Evolutionary conservation across 2,113 vertebrate genomes (phyloP).

Genomic region (Alectura lathami): DNA sequence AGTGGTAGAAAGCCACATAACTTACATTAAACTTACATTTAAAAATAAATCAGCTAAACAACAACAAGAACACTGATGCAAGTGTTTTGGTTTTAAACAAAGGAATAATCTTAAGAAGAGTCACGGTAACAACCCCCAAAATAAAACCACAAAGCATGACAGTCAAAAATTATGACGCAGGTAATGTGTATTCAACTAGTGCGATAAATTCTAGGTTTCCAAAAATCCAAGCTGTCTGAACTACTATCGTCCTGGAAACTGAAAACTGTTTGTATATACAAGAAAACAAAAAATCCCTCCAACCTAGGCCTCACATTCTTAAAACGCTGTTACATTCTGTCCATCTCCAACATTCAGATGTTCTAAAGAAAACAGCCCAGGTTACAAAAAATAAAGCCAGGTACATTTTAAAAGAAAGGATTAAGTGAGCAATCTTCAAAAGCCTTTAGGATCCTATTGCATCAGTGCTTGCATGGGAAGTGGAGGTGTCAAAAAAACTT

Average conservation of each 20-base stretch:
- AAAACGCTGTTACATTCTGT: not conserved
- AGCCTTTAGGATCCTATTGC: not conserved
- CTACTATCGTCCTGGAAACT: not conserved
- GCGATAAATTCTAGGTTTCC: not conserved
- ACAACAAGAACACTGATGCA: not conserved
- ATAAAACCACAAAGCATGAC: not conserved
- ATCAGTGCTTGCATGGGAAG: not conserved
- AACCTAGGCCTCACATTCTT: accelerated
- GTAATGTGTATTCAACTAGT: not conserved
- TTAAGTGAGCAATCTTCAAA: not conserved
- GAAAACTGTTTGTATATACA: not conserved
- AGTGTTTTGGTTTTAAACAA: not conserved
- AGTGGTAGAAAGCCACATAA: not conserved
- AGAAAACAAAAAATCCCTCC: not conserved
- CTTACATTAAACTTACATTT: accelerated
- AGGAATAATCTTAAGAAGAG: not conserved
- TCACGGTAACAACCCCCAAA: not conserved
- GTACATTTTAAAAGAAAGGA: not conserved
- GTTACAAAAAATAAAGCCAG: not conserved
- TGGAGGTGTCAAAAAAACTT: not conserved
- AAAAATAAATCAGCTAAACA: not conserved
- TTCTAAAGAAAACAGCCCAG: not conserved
- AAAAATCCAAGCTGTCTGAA: not conserved
- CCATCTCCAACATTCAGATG: not conserved
- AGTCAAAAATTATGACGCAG: not conserved